Percentiles rank a stretch among this genome's conserved stretches.
Evolutionary conservation across 2,888 invertebrate species (phyloP).

Genomic region (Eurytoma californica): DNA sequence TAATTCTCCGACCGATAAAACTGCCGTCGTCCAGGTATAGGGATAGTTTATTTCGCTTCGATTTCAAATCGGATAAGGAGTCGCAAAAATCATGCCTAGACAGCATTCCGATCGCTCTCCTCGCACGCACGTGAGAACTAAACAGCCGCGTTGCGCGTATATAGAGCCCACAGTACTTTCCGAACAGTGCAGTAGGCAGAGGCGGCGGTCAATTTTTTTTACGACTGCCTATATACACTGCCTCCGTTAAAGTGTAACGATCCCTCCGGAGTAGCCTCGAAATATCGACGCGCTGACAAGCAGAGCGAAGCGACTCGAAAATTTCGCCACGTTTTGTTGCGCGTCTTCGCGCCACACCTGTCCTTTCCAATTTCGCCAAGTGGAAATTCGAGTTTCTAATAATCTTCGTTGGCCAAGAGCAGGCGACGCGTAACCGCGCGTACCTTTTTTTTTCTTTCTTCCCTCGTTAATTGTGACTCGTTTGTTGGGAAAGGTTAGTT

Average conservation of each 20-base stretch:
- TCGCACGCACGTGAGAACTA: not conserved
- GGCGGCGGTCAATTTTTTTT: slow-evolving; percentile 14
- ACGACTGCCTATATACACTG: not conserved
- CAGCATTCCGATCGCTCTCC: slow-evolving; percentile 6
- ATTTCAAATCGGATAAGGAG: not conserved
- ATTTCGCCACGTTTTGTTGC: slow-evolving; percentile 47
- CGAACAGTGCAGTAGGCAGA: not conserved
- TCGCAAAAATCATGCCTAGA: not conserved
- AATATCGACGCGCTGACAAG: slow-evolving; percentile 48
- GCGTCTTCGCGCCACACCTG: not conserved
- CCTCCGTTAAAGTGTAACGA: slow-evolving; percentile 43
- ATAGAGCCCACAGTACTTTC: not conserved
- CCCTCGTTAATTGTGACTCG: slow-evolving; percentile 16
- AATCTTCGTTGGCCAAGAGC: slow-evolving; percentile 4
- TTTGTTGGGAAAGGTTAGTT: slow-evolving; percentile 32
- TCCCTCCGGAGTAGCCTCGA: slow-evolving; percentile 29
- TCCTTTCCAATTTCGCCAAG: not conserved
- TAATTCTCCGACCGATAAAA: no score
- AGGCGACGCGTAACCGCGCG: not conserved
- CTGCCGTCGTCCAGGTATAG: not conserved
- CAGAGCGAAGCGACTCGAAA: slow-evolving; percentile 45
- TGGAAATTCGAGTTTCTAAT: not conserved
- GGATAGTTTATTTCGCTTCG: not conserved
- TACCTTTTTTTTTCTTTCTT: not conserved
- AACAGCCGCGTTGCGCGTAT: not conserved